phyloP scores from a whole-genome alignment of 2,113 vertebrate genomes.

The Urocitellus parryii region DNA sequence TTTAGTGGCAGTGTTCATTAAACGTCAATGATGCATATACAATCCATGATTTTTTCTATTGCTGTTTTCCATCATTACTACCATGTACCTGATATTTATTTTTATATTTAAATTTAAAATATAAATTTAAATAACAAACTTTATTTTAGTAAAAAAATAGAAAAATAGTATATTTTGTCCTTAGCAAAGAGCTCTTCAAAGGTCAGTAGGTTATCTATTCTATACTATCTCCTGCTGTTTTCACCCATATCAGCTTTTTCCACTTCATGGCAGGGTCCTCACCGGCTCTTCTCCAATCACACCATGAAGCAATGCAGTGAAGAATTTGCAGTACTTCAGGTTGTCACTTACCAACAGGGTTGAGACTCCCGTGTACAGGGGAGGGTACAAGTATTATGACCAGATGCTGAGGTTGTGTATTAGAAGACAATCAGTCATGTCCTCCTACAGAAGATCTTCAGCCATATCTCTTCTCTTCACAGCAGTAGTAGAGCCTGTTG shows the following conservation, averaged over 20 bases:
- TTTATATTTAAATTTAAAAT: neutral
- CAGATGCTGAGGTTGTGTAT: neutral
- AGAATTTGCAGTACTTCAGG: neutral
- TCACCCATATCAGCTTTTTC: neutral
- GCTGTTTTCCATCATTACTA: neutral
- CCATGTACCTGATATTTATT: neutral
- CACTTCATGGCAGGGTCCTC: neutral
- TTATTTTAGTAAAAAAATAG: neutral
- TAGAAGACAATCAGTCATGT: neutral
- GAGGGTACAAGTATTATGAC: neutral
- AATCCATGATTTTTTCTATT: neutral
- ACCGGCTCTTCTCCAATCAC: neutral
- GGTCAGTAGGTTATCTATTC: neutral
- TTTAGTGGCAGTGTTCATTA: neutral
- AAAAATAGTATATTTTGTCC: neutral
- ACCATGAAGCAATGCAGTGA: neutral
- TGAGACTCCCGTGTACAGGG: neutral
- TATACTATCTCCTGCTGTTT: neutral
- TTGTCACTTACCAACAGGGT: neutral
- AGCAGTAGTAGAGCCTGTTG: neutral
- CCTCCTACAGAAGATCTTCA: neutral
- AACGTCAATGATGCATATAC: neutral
- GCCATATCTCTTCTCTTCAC: neutral
- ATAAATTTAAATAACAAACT: neutral
- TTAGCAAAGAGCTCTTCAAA: neutral